These are phyloP conservation scores for Cyrtodaria siliqua DNA, from an alignment of 2,888 invertebrate species.

Conservation along the genomic window DNA sequence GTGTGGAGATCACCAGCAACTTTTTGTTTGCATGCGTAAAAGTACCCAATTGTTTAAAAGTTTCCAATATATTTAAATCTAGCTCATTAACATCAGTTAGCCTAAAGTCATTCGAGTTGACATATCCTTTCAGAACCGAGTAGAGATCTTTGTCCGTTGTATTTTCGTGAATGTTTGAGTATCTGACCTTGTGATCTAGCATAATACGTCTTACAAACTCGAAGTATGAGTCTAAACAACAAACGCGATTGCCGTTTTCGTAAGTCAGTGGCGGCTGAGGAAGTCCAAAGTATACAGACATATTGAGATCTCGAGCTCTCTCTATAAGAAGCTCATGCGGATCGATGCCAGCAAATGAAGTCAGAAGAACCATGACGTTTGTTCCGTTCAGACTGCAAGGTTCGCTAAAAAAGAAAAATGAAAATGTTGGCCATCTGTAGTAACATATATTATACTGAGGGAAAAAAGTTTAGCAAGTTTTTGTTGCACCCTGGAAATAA, in stretches of 20 bases:
- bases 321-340: slow-evolving; percentile 72
- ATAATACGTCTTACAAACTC: slow-evolving; percentile 66
- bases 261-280: slow-evolving; percentile 61
- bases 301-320: slow-evolving; percentile 67
- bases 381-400: slow-evolving; percentile 65
- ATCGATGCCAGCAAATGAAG: slow-evolving; percentile 74
- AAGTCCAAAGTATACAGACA: slow-evolving; percentile 76
- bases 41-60: neutral
- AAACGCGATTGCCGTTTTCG: neutral
- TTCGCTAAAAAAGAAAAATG: slow-evolving; percentile 38
- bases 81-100: slow-evolving; percentile 15
- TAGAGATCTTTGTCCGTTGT: slow-evolving; percentile 8
- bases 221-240: slow-evolving; percentile 57
- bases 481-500: too few species aligned
- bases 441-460: too few species aligned
- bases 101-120: slow-evolving; percentile 25
- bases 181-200: slow-evolving; percentile 68
- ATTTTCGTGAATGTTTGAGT: slow-evolving; percentile 19
- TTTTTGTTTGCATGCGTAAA: neutral
- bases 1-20: slow-evolving; percentile 4
- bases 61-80: neutral
- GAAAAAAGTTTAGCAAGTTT: too few species aligned
- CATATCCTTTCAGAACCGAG: slow-evolving; percentile 43
- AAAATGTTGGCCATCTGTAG: neutral
- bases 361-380: slow-evolving; percentile 73